Evolutionary conservation across 2,113 vertebrate genomes (phyloP).

Genomic region (Microcebus ravelobensis): DNA sequence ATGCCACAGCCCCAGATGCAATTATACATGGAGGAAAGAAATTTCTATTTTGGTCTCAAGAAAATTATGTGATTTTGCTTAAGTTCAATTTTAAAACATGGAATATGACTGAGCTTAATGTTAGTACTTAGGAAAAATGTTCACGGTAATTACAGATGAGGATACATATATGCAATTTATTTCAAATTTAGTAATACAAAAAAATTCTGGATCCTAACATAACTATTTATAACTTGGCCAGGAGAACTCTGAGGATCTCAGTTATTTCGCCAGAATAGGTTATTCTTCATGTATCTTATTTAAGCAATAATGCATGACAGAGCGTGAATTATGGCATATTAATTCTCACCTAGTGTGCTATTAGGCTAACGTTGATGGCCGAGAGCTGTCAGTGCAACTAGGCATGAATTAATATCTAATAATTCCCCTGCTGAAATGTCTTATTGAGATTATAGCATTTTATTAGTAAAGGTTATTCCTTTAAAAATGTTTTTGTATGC

Average conservation of each 20-base stretch:
- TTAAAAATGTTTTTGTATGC: slow-evolving; percentile 66
- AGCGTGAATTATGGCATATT: slow-evolving; percentile 77
- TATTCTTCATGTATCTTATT: slow-evolving; percentile 67
- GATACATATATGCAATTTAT: slow-evolving; percentile 72
- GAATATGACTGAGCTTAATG: slow-evolving; percentile 76
- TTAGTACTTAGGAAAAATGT: slow-evolving; percentile 74
- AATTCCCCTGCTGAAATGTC: slow-evolving; percentile 74
- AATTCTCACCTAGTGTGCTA: slow-evolving; percentile 80
- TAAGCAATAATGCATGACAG: slow-evolving; percentile 67
- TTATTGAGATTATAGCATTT: slow-evolving; percentile 73
- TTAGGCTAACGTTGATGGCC: slow-evolving; percentile 68
- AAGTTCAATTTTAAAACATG: slow-evolving; percentile 75
- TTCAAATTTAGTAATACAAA: slow-evolving; percentile 79
- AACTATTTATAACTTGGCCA: slow-evolving; percentile 76
- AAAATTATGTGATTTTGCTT: slow-evolving; percentile 75
- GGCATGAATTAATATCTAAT: slow-evolving; percentile 78
- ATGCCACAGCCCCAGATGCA: not conserved
- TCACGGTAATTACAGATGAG: slow-evolving; percentile 73
- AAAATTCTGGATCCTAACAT: slow-evolving; percentile 75
- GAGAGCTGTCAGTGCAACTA: slow-evolving; percentile 76
- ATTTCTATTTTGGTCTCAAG: slow-evolving; percentile 56
- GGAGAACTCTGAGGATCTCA: slow-evolving; percentile 56
- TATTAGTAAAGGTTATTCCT: slow-evolving; percentile 79
- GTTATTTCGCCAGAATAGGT: slow-evolving; percentile 72
- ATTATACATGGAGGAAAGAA: slow-evolving; percentile 55